Conservation (phyloP, 2,797 vertebrate genomes). For the Todus mexicanus region DNA sequence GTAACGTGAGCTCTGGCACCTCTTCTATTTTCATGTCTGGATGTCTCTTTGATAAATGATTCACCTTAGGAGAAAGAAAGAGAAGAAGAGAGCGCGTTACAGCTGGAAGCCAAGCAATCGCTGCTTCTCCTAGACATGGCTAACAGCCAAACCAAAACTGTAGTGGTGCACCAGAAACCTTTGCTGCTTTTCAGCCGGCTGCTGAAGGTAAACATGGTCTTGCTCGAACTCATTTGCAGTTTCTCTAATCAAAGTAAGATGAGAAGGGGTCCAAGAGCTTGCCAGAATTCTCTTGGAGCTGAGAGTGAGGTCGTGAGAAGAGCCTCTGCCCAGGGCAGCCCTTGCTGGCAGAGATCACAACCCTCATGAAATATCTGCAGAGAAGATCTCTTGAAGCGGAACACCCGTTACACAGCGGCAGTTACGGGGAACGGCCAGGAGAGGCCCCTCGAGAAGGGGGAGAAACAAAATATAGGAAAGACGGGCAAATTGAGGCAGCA, state of each 20-base stretch:
- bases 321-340: neutral
- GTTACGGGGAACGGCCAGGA: neutral
- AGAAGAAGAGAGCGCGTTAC: neutral
- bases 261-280: neutral
- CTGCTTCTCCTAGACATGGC: neutral
- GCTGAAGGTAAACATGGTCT: neutral
- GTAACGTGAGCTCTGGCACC: conserved; percentile 94
- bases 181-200: neutral
- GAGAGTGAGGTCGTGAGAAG: neutral
- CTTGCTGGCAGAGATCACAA: neutral
- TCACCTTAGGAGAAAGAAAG: conserved; percentile 81
- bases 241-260: neutral
- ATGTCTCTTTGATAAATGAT: conserved; percentile 97
- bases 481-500: neutral
- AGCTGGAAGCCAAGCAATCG: neutral
- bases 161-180: neutral
- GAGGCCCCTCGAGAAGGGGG: neutral
- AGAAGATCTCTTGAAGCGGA: neutral
- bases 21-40: conserved; percentile 99
- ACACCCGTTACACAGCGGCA: neutral
- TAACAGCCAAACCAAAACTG: neutral
- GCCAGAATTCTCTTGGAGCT: neutral
- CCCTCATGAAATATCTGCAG: neutral
- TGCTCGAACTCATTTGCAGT: neutral
- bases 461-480: neutral